Base-by-base conservation (phyloP, 2,113 vertebrate species). In the Balaeniceps rex region DNA sequence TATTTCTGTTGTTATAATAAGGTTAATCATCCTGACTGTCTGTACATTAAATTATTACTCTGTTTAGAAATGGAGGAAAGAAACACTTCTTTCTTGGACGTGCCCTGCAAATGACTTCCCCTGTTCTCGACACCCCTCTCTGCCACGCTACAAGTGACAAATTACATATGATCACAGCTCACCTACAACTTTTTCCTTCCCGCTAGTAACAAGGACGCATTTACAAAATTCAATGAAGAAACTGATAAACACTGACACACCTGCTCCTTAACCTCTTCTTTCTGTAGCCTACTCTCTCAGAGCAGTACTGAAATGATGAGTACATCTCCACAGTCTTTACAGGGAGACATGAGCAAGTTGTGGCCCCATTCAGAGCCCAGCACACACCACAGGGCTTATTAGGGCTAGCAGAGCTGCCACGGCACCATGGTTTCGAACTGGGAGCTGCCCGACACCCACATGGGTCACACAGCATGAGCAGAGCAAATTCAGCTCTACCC, bases 151-250 rank as follows among this genome's bases (percentile, higher is more conserved):
- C 57, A 71, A 64, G 51, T 54, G 19, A 24, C 29, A 70, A 31
- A n/a, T 52, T 44, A 70, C 5, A 13, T 2, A 14, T 2, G 13
- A 76, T 55, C 78, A 55, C 55, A 64, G 60, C 60, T 78, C 74
- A 75, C 8, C 11, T 25, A 31, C 8, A 74, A 9, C 21, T 38
- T 66, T 61, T 64, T 49, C 44, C 7, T 61, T 68, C 38, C 1
- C 1, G 31, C 38, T 82, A 33, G 22, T 26, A 72, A 51, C 17
- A 61, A 40, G n/a, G 19, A 28, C 4, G 9, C 0, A 0, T 36
- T 88, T 47, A 19, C 18, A 81, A 77, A 77, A 72, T 31, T 63
- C 33, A 57, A 4, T 4, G 1, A 91, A 68, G 42, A 78, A 63
- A 36, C 9, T 10, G 15, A 3, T 60, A 71, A 85, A 47, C 40